Evolutionary conservation across 2,113 vertebrate genomes (phyloP).

Genomic region (Oxyruncus cristatus): DNA sequence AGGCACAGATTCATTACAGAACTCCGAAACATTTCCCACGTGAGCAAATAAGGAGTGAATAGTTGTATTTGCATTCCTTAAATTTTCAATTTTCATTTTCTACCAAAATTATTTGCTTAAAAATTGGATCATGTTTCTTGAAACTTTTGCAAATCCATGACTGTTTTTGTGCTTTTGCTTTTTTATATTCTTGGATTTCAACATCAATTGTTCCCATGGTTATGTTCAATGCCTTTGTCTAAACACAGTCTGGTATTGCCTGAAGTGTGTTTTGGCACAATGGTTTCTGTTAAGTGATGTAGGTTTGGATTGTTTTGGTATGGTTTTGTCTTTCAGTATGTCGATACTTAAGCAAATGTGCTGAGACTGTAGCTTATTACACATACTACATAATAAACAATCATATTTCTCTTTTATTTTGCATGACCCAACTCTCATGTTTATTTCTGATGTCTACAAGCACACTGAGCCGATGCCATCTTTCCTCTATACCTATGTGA

Average conservation of each 20-base stretch:
- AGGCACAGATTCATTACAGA: not conserved
- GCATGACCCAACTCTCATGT: not conserved
- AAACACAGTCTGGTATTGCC: not conserved
- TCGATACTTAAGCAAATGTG: not conserved
- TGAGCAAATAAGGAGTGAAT: not conserved
- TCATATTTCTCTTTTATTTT: not conserved
- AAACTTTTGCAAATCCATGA: not conserved
- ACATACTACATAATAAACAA: not conserved
- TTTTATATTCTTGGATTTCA: not conserved
- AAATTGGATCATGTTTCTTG: not conserved
- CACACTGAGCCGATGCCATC: fast-evolving
- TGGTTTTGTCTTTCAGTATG: not conserved
- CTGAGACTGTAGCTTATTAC: not conserved
- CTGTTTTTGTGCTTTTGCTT: not conserved
- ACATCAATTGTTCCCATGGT: not conserved
- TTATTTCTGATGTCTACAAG: not conserved
- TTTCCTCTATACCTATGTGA: not conserved
- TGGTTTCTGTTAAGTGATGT: not conserved
- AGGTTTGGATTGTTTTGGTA: not conserved
- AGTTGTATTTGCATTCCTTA: not conserved
- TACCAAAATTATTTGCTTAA: not conserved
- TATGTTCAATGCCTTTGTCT: not conserved
- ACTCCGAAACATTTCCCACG: not conserved
- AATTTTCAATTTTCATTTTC: not conserved
- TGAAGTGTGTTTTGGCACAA: not conserved